These are phyloP conservation scores for Porites lutea DNA, from an alignment of 64 coral and sea anemone genomes.

Conservation along the genomic window DNA sequence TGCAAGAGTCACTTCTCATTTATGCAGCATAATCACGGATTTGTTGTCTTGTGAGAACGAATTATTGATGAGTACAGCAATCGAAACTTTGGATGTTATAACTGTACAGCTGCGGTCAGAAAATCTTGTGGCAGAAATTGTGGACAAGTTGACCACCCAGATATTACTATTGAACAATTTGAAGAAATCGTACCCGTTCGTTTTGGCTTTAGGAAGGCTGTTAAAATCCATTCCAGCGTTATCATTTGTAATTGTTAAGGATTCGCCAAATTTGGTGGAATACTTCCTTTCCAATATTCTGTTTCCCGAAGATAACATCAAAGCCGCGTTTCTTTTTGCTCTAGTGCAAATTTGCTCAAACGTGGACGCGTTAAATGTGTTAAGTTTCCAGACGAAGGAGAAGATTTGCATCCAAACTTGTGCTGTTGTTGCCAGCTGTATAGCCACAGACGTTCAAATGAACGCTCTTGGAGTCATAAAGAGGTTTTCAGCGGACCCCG, in stretches of 20 bases:
- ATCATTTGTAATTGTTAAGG: slow-evolving; percentile 43
- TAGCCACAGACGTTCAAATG: background rate
- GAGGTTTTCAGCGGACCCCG: background rate
- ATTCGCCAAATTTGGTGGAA: slow-evolving; percentile 41
- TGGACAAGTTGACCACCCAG: slow-evolving; percentile 63
- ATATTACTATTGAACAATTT: slow-evolving; percentile 64
- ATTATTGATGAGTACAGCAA: slow-evolving; percentile 59
- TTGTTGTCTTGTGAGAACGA: slow-evolving; percentile 69
- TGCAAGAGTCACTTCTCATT: slow-evolving; percentile 59
- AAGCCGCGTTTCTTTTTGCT: slow-evolving; percentile 69
- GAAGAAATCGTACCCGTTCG: slow-evolving; percentile 70
- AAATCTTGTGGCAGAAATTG: slow-evolving; percentile 69
- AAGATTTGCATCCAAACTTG: slow-evolving; percentile 32
- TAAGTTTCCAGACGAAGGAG: slow-evolving; percentile 25
- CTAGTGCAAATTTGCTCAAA: slow-evolving; percentile 57
- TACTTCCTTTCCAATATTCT: slow-evolving; percentile 68
- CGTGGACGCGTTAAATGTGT: background rate
- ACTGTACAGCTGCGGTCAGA: slow-evolving; percentile 61
- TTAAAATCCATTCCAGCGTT: slow-evolving; percentile 63
- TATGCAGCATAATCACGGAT: slow-evolving; percentile 53
- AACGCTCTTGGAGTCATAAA: slow-evolving; percentile 62
- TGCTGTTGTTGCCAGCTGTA: slow-evolving; percentile 4
- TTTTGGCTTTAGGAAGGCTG: slow-evolving; percentile 74
- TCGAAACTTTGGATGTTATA: slow-evolving; percentile 62
- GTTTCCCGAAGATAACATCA: slow-evolving; percentile 78